Base-by-base conservation (phyloP, 2,797 vertebrate species). In the Knipowitschia caucasica region DNA sequence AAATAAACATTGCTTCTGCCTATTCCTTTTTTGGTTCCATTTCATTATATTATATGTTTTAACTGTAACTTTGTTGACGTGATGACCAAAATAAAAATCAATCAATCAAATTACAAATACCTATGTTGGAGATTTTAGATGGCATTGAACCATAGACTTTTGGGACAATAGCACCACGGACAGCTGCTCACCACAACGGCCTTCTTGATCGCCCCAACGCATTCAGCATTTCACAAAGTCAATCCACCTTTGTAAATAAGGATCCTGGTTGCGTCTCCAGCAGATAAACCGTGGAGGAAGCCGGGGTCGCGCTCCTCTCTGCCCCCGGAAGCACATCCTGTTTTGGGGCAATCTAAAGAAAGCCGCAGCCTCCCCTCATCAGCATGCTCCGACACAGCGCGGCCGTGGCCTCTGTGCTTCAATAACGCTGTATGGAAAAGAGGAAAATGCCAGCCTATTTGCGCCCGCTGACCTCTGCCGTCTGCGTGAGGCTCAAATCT, bases 341-440 rank as follows among this genome's bases (percentile, higher is more conserved):
- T 69, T 63, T 72, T 47, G 57, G 62, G 18, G 18, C 12, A 47
- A 63, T 67, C 56, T 50, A 25, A 11, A 45, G 64, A 52, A 44
- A 54, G 64, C 40, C 40, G 67, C 4, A 17, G 6, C 17, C 49
- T 56, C 43, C 54, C 34, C 60, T 64, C 50, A 76, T 72, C 64
- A 69, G 62, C 62, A 70, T 67, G 63, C 63, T 65, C 69, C 74
- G 7, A 56, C 55, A 53, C 15, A 14, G 65, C 50, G 42, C 9
- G 24, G 50, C 52, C 9, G 3, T 46, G 36, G 46, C 55, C 17
- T 33, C 56, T 62, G 39, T 43, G 51, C 55, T 62, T 70, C 50
- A 68, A 60, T 67, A 67, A 70, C 59, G 58, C 52, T 56, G n/a
- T n/a, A 25, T 57, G 34, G 35, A 38, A 34, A 60, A 67, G 39